phyloP scores from a whole-genome alignment of 2,797 vertebrate species.

The Chelon auratus region DNA sequence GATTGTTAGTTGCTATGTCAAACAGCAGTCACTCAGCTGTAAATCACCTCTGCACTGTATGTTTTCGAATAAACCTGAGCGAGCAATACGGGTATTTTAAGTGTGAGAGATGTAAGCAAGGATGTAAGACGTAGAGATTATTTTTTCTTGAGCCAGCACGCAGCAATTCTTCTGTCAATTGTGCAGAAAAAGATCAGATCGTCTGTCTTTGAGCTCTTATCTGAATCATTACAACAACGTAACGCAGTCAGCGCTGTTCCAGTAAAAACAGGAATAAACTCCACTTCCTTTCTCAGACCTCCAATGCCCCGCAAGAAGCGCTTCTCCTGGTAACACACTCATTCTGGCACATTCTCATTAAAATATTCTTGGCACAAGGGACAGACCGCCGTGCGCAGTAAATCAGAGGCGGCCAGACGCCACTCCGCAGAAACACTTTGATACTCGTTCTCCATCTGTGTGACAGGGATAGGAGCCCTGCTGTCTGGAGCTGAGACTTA shows the following conservation, averaged over 20 bases:
- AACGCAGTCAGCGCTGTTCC: constrained; percentile 5
- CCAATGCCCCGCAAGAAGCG: constrained; percentile 5
- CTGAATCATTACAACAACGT: background rate
- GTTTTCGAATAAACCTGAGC: background rate
- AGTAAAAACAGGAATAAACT: constrained; percentile 29
- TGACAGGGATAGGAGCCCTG: constrained; percentile 14
- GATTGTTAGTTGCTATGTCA: constrained; percentile 50
- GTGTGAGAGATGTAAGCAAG: constrained; percentile 1
- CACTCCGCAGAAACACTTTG: constrained; percentile 54
- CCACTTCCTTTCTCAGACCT: constrained; percentile 31
- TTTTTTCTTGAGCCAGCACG: background rate
- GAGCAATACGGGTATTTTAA: constrained; percentile 13
- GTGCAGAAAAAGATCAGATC: background rate
- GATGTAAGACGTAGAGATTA: background rate
- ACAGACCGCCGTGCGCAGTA: constrained; percentile 39
- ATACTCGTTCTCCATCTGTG: constrained; percentile 43
- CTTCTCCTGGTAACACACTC: constrained; percentile 31
- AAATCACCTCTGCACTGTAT: constrained; percentile 17
- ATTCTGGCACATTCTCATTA: constrained; percentile 63
- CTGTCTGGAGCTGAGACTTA: constrained; percentile 21
- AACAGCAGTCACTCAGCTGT: constrained; percentile 25
- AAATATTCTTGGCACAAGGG: constrained; percentile 50
- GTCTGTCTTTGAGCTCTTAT: background rate
- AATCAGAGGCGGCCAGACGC: constrained; percentile 58
- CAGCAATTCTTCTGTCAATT: background rate